Evolutionary conservation across 2,888 invertebrate species (phyloP).

Genomic region (Pyrgus malvae): DNA sequence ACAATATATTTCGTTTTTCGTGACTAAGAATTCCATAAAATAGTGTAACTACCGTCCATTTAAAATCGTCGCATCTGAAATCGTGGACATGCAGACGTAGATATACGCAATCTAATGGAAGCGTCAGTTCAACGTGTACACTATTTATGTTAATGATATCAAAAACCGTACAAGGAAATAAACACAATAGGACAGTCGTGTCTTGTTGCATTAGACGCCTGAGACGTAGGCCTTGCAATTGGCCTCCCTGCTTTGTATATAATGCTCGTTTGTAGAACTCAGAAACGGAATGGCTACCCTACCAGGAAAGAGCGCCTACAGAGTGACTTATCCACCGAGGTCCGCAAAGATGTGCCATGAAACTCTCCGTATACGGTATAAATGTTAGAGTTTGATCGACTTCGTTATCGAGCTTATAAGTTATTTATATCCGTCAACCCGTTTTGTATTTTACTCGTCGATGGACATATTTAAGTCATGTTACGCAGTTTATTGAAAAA

Average conservation of each 20-base stretch:
- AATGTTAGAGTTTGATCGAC: slow-evolving; percentile 62
- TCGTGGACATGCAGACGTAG: slow-evolving; percentile 13
- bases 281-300: slow-evolving; percentile 59
- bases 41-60: background rate
- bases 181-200: slow-evolving; percentile 78
- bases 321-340: slow-evolving; percentile 67
- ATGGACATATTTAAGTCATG: slow-evolving; percentile 26
- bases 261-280: slow-evolving; percentile 75
- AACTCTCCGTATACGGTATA: slow-evolving; percentile 54
- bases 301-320: slow-evolving; percentile 51
- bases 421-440: slow-evolving; percentile 43
- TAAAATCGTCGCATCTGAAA: slow-evolving; percentile 3
- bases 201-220: slow-evolving; percentile 72
- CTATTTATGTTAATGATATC: slow-evolving; percentile 77
- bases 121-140: slow-evolving; percentile 32
- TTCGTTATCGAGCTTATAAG: slow-evolving; percentile 58
- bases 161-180: slow-evolving; percentile 76
- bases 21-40: too few relatives aligned
- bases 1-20: too few relatives aligned
- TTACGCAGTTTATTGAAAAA: slow-evolving; percentile 21
- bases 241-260: slow-evolving; percentile 74
- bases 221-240: slow-evolving; percentile 67
- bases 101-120: slow-evolving; percentile 21
- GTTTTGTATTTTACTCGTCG: slow-evolving; percentile 25
- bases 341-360: slow-evolving; percentile 58